Percentiles rank a stretch among this genome's conserved stretches.
Conservation (phyloP, 1,140 invertebrate genomes). For the Drepana arcuata region DNA sequence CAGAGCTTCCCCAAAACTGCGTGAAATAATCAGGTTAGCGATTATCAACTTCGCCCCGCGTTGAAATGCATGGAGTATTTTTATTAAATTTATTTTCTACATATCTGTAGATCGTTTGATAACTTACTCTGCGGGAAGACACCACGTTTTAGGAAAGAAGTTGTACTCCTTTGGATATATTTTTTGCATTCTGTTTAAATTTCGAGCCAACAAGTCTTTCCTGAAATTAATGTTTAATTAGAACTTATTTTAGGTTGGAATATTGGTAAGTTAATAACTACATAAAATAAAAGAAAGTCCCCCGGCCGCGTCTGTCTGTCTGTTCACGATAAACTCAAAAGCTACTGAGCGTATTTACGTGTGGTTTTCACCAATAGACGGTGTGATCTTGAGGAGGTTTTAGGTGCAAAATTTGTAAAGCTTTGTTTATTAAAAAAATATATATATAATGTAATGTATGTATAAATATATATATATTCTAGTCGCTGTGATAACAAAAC, state of each 20-base stretch:
- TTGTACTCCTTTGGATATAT: conserved; percentile 91
- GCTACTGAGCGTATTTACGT: too few relatives aligned
- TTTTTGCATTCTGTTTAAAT: conserved; percentile 89
- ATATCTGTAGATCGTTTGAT: background rate
- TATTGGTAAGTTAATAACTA: too few relatives aligned
- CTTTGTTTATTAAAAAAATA: background rate
- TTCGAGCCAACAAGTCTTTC: conserved; percentile 88
- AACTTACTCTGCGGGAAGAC: conserved; percentile 91
- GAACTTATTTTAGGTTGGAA: too few relatives aligned
- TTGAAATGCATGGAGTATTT: background rate
- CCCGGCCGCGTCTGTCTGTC: too few relatives aligned
- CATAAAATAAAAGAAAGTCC: too few relatives aligned
- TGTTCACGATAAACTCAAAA: too few relatives aligned
- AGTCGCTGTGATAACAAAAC: too few relatives aligned
- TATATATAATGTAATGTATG: too few relatives aligned
- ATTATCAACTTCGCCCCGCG: background rate
- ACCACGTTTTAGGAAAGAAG: conserved; percentile 95
- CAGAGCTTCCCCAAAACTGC: conserved; percentile 76
- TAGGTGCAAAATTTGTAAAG: too few relatives aligned
- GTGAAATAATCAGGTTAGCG: conserved; percentile 10
- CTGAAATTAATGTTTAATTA: conserved; percentile 49
- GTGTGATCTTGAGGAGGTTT: too few relatives aligned
- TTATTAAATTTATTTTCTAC: conserved; percentile 1
- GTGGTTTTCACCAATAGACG: too few relatives aligned
- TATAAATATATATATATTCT: too few relatives aligned